Base-by-base conservation (phyloP, 2,113 vertebrate species). In the Rutilus rutilus region DNA sequence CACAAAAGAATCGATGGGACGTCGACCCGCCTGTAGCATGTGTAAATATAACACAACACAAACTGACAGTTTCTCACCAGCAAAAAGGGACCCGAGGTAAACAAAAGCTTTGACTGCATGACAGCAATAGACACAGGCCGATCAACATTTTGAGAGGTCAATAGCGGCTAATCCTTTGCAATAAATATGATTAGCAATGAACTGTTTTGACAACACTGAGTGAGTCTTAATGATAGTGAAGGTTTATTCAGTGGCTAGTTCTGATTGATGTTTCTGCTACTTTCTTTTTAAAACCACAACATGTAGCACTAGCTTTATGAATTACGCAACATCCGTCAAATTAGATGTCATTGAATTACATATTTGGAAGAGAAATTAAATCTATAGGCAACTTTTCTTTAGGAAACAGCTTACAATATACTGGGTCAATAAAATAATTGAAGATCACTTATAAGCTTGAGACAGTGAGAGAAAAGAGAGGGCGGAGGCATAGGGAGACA, bases 131-230 rank as follows among this genome's bases (percentile, higher is more conserved):
- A 82, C 39, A 50, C 2, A 1, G 62, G 17, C 57, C n/a, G 2
- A 82, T 82, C 79, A 50, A 67, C 27, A 50, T 50, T 82, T 82
- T 67, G 25, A 67, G 27, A 81, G 39, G 59, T 81, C 78, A 81
- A 65, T 65, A 50, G 54, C 2, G 2, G 52, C 67, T 60, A 62
- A 84, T 62, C 54, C 60, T 76, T 62, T 64, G 21, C 45, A 33
- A 84, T 60, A 39, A 30, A 39, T 76, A 30, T 62, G 82, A 57
- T 39, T n/a, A 57, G 17, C 50, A 74, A 25, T 74, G 42, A 74
- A 74, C 71, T 25, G 71, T 47, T 45, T 47, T 74, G 71, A 74
- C 71, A 74, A 74, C 71, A 74, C 71, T 25, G 71, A 14, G 36
- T 73, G 69, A 74, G 42, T 74, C 71, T 74, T 74, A 47, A 47